Base-by-base conservation (phyloP, 2,888 invertebrate species). In the Athalia rosae region DNA sequence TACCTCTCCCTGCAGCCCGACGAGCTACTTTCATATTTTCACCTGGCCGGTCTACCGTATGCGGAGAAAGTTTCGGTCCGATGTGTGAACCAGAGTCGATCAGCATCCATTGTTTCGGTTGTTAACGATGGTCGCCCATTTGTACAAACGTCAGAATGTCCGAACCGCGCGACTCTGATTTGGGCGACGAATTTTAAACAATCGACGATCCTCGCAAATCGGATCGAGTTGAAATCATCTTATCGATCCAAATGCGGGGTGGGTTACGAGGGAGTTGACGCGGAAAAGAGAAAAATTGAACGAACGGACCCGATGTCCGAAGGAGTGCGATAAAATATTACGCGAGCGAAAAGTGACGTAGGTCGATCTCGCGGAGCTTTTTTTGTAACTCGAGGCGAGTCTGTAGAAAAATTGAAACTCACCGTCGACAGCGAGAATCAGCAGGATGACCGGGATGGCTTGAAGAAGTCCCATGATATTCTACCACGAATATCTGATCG, bases 11-110 rank as follows among this genome's bases (percentile, higher is more conserved):
- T 71, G 58, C 53, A 50, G 7, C 56, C 61, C 81, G 79, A 81
- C 79, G 87, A 87, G 89, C 88, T 87, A 89, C 89, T 89, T 89
- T 89, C 89, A 89, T 89, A 89, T 89, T 89, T 89, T 89, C 89
- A 89, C 89, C 84, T 85, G 85, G 74, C 79, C 80, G 82, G 84
- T 61, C 62, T 62, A 48, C 48, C 74, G 74, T 62, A 84, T 83
- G 79, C 82, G 83, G 89, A 89, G 89, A 89, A 89, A 89, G 89
- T 89, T 83, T 81, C 82, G 71, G 59, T 83, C 82, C 86, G 85
- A 87, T 86, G 87, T 84, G 83, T 88, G 87, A 88, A 89, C 86
- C 62, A 41, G 62, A 59, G 9, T 61, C 41, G 74, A 74, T 83
- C 83, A 80, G 83, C 83, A 85, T 58, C 80, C 82, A 83, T 87